A percentile compares a stretch with the other conserved stretches of the same genome.
phyloP scores from a whole-genome alignment of 2,888 invertebrate species.

The Pasiphila rectangulata region DNA sequence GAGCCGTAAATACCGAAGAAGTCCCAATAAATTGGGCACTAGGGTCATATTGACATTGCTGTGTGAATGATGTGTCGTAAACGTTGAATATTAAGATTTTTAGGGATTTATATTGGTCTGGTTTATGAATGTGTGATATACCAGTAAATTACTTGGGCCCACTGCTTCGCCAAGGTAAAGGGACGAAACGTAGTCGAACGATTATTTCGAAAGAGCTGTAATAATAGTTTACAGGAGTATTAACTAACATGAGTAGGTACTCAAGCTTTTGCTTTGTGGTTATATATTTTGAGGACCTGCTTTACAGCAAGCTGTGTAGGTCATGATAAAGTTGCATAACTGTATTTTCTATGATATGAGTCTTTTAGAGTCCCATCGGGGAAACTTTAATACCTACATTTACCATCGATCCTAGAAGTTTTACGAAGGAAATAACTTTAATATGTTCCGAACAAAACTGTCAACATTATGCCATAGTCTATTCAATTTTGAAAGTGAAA shows the following conservation, averaged over 20 bases:
- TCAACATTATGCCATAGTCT: too few relatives aligned
- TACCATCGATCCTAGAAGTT: too few relatives aligned
- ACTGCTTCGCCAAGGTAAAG: background rate
- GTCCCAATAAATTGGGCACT: conserved; percentile 46
- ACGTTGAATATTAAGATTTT: conserved; percentile 26
- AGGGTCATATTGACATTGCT: conserved; percentile 42
- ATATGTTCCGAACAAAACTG: too few relatives aligned
- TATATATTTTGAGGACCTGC: background rate
- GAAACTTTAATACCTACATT: too few relatives aligned
- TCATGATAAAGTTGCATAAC: background rate
- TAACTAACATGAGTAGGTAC: background rate
- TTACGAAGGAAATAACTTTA: too few relatives aligned
- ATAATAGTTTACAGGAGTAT: background rate
- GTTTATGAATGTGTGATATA: conserved; percentile 20
- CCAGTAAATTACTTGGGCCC: background rate
- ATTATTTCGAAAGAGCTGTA: background rate
- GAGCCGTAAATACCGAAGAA: conserved; percentile 45
- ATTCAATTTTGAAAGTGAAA: too few relatives aligned
- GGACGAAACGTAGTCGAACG: background rate
- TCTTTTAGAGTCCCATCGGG: too few relatives aligned
- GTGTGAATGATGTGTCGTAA: conserved; percentile 37
- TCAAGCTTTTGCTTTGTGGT: background rate
- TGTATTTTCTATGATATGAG: too few relatives aligned
- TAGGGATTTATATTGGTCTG: conserved; percentile 24
- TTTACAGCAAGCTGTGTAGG: background rate